These are phyloP conservation scores for Platichthys flesus DNA, from an alignment of 2,113 vertebrate species.

Conservation along the genomic window DNA sequence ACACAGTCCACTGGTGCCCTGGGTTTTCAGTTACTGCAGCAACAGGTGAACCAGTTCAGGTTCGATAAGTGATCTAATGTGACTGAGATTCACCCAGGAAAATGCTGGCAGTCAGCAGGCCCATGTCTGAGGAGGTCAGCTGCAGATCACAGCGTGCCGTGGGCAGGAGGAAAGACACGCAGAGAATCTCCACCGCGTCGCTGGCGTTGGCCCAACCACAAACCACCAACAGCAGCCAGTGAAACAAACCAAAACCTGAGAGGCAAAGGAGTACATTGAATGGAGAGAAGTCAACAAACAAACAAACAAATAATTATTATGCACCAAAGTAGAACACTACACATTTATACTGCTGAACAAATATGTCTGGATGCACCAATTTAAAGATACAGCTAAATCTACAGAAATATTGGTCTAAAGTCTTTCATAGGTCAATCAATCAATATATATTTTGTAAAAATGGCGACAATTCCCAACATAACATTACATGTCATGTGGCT, in stretches of 20 bases:
- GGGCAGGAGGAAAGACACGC: constrained; percentile 83
- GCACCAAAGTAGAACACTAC: not conserved
- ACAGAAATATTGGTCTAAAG: no score
- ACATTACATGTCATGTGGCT: no score
- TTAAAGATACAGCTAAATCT: no score
- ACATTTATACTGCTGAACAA: not conserved
- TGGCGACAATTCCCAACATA: no score
- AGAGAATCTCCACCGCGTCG: constrained; percentile 82
- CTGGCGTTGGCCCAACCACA: constrained; percentile 86
- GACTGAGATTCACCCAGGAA: constrained; percentile 76
- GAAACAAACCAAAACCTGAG: constrained; percentile 81
- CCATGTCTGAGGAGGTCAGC: constrained; percentile 80
- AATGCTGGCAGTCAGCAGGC: constrained; percentile 81
- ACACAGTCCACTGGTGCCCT: no score
- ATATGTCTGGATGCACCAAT: no score
- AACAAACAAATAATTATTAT: not conserved
- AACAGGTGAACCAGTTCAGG: not conserved
- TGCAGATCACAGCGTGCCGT: constrained; percentile 76
- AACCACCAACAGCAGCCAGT: constrained; percentile 76
- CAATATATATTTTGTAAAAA: no score
- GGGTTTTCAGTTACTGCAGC: not conserved
- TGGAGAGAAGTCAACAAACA: not conserved
- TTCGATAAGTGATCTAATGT: not conserved
- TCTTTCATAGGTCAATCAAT: no score
- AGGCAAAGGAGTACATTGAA: not conserved